Base-by-base conservation (phyloP, 2,888 invertebrate species). In the Cosmorhoe ocellata region DNA sequence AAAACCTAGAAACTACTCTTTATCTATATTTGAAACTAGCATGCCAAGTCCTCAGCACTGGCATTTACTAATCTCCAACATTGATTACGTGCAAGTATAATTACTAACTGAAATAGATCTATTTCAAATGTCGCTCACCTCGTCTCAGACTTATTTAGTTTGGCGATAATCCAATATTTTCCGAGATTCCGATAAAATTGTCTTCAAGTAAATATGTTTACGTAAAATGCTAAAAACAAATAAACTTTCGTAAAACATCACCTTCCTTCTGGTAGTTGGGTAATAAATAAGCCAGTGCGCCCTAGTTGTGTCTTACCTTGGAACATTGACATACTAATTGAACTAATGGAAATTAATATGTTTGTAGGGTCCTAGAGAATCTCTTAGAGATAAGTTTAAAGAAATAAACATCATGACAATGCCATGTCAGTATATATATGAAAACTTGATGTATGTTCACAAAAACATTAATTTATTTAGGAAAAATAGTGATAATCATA, bases 91-190 rank as follows among this genome's bases (percentile, higher is more conserved):
- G 42, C 34, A 41, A 63, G 81, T 81, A 80, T 80, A 78, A 76
- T 71, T 67, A 36, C 36, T 22, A 61, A 72, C 77, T 51, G 76
- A 87, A 85, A 87, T 85, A 85, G 83, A 76, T 62, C 57, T 71
- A 69, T 70, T 71, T 64, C 61, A 67, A 78, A 81, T 83, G 87
- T 85, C 86, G 81, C 84, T 86, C 80, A 85, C 80, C 86, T 83
- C 77, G 70, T 64, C 63, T 75, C 73, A 36, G 36, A 76, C 73
- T 71, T 74, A 79, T 74, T 74, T 72, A 69, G 74, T 74, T 82
- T 89, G 88, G 88, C 82, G 33, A 49, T 18, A 40, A 41, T 79
- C 88, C 88, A 89, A 82, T 73, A 74, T 73, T 77, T 80, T 76
- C 71, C 69, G 53, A 71, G 64, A 71, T 74, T 67, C 53, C 42